Conservation (phyloP, 2,888 invertebrate genomes). For the Sisyra nigra region DNA sequence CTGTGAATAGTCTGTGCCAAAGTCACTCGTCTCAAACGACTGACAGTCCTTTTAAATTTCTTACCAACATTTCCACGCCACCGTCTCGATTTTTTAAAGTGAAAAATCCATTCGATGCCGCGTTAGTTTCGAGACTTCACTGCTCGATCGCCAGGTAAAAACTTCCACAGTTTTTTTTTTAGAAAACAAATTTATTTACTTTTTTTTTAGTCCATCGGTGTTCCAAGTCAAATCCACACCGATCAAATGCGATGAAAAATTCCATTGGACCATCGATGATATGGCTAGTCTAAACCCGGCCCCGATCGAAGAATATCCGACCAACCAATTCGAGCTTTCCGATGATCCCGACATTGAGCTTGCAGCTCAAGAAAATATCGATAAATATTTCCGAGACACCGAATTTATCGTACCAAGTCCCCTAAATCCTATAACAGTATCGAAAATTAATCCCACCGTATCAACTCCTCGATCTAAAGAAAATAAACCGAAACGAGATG, state of each 20-base stretch:
- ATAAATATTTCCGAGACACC: conserved; percentile 26
- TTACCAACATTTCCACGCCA: conserved; percentile 34
- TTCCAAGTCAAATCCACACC: conserved; percentile 24
- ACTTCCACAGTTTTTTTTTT: conserved; percentile 6
- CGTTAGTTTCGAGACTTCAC: conserved; percentile 44
- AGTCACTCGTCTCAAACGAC: background rate
- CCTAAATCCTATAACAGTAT: conserved; percentile 11
- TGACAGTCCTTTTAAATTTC: conserved; percentile 22
- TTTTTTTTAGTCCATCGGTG: conserved; percentile 24
- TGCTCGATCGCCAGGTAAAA: conserved; percentile 51
- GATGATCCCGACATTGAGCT: conserved; percentile 47
- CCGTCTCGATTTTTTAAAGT: conserved; percentile 39
- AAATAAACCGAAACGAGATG: background rate
- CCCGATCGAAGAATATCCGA: conserved; percentile 45
- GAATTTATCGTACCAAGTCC: conserved; percentile 28
- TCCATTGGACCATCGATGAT: conserved; percentile 56
- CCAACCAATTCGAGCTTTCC: conserved; percentile 42
- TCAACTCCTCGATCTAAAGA: background rate
- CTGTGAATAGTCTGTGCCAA: no score
- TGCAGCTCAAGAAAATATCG: conserved; percentile 49
- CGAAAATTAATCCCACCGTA: no score
- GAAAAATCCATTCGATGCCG: conserved; percentile 52
- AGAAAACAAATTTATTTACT: conserved; percentile 7
- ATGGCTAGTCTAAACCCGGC: conserved; percentile 48
- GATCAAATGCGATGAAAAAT: conserved; percentile 28